Base-by-base conservation (phyloP, 2,888 invertebrate genomes). In the Apomyelois bistriatella region DNA sequence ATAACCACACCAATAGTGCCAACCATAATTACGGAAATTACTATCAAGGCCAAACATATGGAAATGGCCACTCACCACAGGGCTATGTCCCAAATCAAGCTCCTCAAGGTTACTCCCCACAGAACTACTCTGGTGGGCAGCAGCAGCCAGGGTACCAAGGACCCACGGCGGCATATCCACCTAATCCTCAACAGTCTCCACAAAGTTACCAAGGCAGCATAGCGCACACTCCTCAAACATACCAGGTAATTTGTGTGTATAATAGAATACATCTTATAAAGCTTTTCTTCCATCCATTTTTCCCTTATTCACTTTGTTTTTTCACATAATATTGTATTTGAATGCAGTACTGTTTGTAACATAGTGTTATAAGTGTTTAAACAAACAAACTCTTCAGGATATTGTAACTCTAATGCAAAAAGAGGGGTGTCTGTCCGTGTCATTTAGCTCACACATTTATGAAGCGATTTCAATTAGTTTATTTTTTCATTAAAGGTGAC, bases 201-300 rank as follows among this genome's bases (percentile, higher is more conserved):
- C 90, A 89, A 61, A 79, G 66, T 57, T 89, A 87, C 62, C 86
- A 85, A 59, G 85, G 80, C 40, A 85, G 72, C 61, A 85, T 91
- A 62, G 81, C 83, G 32, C 89, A 89, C 62, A 82, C 88, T 48
- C 78, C 91, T 41, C 92, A 92, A 65, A 80, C 89, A 57, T 92
- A 92, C 60, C 92, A 92, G 78, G 92, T 88, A 74, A 62, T 53
- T 58, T 10, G 1, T 9, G 8, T 32, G 1, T 9, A 9, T 32
- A 32, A 28, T 5, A 5, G 28, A 28, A 5, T 28, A 28, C 3
- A 28, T 5, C 3, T 5, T 7, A 28, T n/a, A n/a, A n/a, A n/a
- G n/a, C n/a, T n/a, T n/a, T n/a, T n/a, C n/a, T n/a, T n/a, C n/a
- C n/a, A n/a, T n/a, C n/a, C n/a, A n/a, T n/a, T n/a, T n/a, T n/a